phyloP scores from a whole-genome alignment of 1,140 invertebrate genomes.

The Zaprionus taronus region DNA sequence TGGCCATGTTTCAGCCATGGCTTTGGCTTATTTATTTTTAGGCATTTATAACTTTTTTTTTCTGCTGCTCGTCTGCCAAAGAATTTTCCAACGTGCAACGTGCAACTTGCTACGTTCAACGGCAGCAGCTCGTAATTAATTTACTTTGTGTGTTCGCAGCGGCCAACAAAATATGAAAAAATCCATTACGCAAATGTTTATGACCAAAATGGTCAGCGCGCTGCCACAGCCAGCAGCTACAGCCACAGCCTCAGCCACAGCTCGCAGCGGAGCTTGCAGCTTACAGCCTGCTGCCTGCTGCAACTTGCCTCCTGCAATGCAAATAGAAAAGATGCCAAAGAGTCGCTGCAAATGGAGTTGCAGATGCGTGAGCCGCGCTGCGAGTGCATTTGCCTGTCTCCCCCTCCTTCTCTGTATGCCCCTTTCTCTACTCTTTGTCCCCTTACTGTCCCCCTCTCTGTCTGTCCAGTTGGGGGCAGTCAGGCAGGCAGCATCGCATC shows the following conservation, averaged over 20 bases:
- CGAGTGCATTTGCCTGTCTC: conserved; percentile 63
- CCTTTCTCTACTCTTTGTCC: not conserved
- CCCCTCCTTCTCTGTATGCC: conserved; percentile 3
- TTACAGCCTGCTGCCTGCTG: conserved; percentile 25
- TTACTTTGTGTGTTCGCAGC: conserved; percentile 82
- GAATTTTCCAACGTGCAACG: conserved; percentile 44
- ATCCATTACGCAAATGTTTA: conserved; percentile 83
- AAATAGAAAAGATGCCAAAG: conserved; percentile 79
- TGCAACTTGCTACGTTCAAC: conserved; percentile 52
- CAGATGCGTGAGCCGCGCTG: conserved; percentile 67
- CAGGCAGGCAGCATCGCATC: conserved; percentile 26
- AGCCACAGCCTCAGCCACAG: too few relatives aligned
- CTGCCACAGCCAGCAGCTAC: conserved; percentile 27
- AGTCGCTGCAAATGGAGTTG: conserved; percentile 56
- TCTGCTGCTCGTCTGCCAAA: conserved; percentile 17
- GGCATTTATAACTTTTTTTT: conserved; percentile 73
- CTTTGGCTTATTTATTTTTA: conserved; percentile 71
- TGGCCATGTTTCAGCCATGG: conserved; percentile 50
- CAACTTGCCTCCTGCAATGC: conserved; percentile 51
- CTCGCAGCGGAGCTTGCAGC: conserved; percentile 4
- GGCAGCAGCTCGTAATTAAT: conserved; percentile 77
- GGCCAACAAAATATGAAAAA: conserved; percentile 76
- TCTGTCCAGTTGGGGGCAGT: conserved; percentile 30
- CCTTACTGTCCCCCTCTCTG: not conserved
- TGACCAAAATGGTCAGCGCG: conserved; percentile 79